These are phyloP conservation scores for Crotalus helleri DNA, from an alignment of 2,113 vertebrate species.

Conservation along the genomic window DNA sequence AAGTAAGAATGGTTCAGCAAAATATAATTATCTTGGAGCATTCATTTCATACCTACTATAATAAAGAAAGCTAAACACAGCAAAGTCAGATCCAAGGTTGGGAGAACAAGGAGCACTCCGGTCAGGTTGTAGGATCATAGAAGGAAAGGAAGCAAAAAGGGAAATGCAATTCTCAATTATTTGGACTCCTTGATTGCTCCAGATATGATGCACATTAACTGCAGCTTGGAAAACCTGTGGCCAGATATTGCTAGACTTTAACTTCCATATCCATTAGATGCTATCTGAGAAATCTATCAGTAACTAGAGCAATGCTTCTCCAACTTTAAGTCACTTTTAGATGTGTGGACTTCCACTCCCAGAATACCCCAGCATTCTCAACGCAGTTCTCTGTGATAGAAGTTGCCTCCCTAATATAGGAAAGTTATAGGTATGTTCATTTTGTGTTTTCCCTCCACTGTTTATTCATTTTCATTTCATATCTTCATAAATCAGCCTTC, in stretches of 20 bases:
- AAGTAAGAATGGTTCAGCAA: conserved; percentile 4
- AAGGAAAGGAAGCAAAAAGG: background rate
- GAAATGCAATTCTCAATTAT: background rate
- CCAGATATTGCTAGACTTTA: background rate
- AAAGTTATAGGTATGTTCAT: background rate
- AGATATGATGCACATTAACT: background rate
- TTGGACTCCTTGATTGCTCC: background rate
- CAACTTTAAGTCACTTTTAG: background rate
- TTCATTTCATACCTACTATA: background rate
- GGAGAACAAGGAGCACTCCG: background rate
- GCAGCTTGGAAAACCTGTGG: background rate
- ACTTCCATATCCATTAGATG: background rate
- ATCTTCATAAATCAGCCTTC: background rate
- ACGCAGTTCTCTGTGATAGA: background rate
- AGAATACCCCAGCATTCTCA: background rate
- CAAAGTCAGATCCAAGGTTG: background rate
- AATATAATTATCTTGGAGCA: background rate
- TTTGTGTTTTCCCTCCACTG: background rate
- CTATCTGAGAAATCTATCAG: background rate
- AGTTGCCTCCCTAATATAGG: background rate
- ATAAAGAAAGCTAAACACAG: background rate
- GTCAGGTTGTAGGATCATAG: background rate
- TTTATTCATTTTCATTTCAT: background rate
- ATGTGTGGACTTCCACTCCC: background rate
- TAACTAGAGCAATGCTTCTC: background rate